phyloP scores from a whole-genome alignment of 2,888 invertebrate species.

The Tillus elongatus region DNA sequence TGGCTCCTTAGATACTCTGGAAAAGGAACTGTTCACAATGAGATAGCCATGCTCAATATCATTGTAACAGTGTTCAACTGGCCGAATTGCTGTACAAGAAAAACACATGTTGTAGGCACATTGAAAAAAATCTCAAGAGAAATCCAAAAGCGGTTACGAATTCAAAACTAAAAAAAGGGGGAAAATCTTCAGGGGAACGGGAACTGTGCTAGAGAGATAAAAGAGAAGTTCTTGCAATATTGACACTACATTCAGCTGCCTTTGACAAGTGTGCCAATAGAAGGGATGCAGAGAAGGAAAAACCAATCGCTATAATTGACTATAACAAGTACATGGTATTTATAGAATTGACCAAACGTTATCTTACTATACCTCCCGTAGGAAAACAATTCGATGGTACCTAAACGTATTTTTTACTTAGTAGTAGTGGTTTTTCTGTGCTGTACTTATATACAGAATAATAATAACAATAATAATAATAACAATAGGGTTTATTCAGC shows the following conservation, averaged over 20 bases:
- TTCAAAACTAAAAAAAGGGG: constrained; percentile 7
- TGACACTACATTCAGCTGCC: not conserved
- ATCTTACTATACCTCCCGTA: not conserved
- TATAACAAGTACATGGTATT: constrained; percentile 1
- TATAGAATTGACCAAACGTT: not conserved
- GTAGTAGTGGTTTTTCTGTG: not conserved
- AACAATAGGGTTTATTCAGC: too few species aligned
- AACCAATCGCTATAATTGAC: not conserved
- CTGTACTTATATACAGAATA: not conserved
- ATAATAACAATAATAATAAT: too few species aligned
- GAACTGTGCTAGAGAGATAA: not conserved
- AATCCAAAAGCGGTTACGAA: not conserved
- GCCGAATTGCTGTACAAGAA: constrained; percentile 8
- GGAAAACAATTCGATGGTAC: constrained; percentile 2
- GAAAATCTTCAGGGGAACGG: constrained; percentile 7
- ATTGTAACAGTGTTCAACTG: constrained; percentile 10
- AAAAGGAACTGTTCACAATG: constrained; percentile 9
- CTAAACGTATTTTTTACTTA: not conserved
- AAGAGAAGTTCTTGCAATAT: not conserved
- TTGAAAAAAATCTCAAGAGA: not conserved
- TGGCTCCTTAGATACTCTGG: constrained; percentile 9
- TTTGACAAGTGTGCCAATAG: not conserved
- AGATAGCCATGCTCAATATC: constrained; percentile 8
- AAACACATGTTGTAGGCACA: not conserved
- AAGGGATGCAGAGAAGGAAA: constrained; percentile 1